Percentiles rank a stretch among this genome's conserved stretches.
Evolutionary conservation across 2,797 vertebrate genomes (phyloP).

Genomic region (Dryobates pubescens): DNA sequence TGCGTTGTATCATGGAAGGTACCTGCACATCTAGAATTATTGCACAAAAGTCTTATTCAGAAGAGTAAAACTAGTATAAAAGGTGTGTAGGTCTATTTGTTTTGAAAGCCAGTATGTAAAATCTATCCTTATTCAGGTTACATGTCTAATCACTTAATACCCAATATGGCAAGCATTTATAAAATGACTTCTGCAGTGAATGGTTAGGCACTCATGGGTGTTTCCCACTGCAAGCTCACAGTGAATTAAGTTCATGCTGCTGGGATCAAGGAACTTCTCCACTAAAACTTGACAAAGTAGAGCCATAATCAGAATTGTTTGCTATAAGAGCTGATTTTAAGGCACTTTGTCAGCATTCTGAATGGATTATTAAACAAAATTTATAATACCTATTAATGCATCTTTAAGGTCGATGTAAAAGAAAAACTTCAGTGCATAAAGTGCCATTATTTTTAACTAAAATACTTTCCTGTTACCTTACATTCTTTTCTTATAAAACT

Average conservation of each 20-base stretch:
- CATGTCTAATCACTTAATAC: neutral
- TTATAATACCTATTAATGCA: neutral
- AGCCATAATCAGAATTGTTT: neutral
- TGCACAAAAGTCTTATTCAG: neutral
- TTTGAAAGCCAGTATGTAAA: neutral
- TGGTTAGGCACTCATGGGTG: neutral
- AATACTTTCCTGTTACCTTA: neutral
- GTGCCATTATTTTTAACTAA: neutral
- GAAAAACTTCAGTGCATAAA: neutral
- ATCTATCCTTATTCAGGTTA: neutral
- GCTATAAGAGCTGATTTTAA: neutral
- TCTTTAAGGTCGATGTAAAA: neutral
- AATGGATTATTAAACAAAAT: neutral
- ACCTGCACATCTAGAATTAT: neutral
- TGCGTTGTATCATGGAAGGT: neutral
- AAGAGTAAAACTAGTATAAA: neutral
- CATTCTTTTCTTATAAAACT: neutral
- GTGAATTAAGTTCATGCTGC: neutral
- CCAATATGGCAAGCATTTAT: neutral
- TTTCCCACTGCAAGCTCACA: neutral
- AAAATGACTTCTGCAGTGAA: neutral
- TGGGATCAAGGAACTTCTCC: neutral
- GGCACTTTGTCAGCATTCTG: neutral
- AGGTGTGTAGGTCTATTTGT: neutral
- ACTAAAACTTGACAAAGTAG: neutral